A percentile compares a stretch with the other conserved stretches of the same genome.
Conservation (phyloP, 2,797 vertebrate genomes). For the Chelidonichthys spinosus region DNA sequence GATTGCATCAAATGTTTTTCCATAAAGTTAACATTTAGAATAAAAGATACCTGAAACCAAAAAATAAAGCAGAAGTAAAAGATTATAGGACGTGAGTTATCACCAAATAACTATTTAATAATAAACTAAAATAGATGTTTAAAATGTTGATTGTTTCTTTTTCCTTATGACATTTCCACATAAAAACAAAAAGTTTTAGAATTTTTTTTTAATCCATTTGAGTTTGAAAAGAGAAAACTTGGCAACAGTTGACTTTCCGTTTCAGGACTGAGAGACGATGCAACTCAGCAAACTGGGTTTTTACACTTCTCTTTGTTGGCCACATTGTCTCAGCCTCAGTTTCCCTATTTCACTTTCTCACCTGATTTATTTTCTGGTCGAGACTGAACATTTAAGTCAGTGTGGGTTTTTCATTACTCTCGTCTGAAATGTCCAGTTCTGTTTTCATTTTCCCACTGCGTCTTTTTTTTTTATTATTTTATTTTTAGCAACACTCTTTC, state of each 20-base stretch:
- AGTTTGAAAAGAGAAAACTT: constrained; percentile 42
- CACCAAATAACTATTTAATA: neutral
- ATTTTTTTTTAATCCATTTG: neutral
- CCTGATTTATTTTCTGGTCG: neutral
- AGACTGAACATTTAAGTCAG: neutral
- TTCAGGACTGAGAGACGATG: constrained; percentile 39
- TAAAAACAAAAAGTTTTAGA: neutral
- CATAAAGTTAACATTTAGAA: neutral
- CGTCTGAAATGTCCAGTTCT: constrained; percentile 6
- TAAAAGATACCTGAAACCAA: neutral
- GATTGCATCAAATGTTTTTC: neutral
- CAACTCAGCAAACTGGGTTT: constrained; percentile 33
- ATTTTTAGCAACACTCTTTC: constrained; percentile 1
- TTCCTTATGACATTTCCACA: neutral
- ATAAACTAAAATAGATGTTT: neutral
- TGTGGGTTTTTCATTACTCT: constrained; percentile 1
- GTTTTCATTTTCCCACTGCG: neutral
- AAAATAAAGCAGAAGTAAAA: neutral
- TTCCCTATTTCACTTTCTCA: constrained; percentile 55
- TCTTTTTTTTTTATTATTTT: neutral
- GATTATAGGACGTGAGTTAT: neutral
- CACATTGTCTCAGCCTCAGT: neutral
- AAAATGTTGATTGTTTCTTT: neutral
- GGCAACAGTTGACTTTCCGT: constrained; percentile 37
- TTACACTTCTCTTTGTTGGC: constrained; percentile 38